Evolutionary conservation across 2,888 invertebrate genomes (phyloP).

Genomic region (Volucella bombylans): DNA sequence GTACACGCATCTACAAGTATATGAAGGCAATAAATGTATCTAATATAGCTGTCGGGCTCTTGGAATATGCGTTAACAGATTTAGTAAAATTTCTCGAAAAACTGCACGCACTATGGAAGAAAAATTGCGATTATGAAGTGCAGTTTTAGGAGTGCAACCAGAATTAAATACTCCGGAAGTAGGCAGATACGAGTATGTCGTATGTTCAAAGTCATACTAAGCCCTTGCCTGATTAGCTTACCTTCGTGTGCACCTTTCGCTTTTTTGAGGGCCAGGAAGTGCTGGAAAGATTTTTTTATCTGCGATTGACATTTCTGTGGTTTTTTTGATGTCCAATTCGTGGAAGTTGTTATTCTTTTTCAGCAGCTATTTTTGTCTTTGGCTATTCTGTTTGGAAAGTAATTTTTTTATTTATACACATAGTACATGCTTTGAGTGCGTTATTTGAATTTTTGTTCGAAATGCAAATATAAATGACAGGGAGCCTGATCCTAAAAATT

Average conservation of each 20-base stretch:
- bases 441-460: too few species aligned
- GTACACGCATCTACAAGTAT: neutral
- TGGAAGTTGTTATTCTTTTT: too few species aligned
- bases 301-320: slow-evolving; percentile 43
- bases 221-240: neutral
- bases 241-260: too few species aligned
- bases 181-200: neutral
- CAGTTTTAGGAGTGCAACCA: neutral
- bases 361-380: too few species aligned
- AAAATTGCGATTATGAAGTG: neutral
- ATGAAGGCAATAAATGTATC: neutral
- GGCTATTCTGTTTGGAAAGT: too few species aligned
- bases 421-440: too few species aligned
- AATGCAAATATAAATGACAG: too few species aligned
- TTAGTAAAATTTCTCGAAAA: neutral
- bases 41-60: neutral
- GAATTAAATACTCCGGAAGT: slow-evolving; percentile 35
- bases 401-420: too few species aligned
- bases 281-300: neutral
- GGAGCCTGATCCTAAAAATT: too few species aligned
- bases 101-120: slow-evolving; percentile 1
- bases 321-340: too few species aligned
- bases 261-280: neutral
- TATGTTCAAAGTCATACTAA: neutral
- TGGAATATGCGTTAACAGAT: neutral